Percentiles rank a stretch among this genome's conserved stretches.
Evolutionary conservation across 1,140 invertebrate species (phyloP).

Genomic region (Pseudomyrmex sp.): DNA sequence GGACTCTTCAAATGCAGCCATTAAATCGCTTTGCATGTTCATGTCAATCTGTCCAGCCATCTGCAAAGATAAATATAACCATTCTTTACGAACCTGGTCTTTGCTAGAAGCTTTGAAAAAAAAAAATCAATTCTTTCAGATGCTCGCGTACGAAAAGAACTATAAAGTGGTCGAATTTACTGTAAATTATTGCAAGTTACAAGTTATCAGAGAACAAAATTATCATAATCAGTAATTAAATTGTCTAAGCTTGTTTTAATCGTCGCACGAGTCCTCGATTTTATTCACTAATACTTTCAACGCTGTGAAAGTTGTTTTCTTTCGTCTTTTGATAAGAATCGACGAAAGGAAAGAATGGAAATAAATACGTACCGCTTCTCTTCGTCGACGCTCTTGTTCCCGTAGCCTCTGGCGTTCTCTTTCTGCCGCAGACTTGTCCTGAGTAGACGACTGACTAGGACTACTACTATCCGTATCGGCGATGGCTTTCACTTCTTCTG

Average conservation of each 20-base stretch:
- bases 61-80: conserved; percentile 88
- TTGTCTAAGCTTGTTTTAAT: not conserved
- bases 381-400: conserved; percentile 95
- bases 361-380: conserved; percentile 93
- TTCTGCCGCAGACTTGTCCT: conserved; percentile 90
- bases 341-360: not conserved
- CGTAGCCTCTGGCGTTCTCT: conserved; percentile 92
- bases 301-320: not conserved
- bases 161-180: conserved; percentile 18
- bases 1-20: conserved; percentile 98
- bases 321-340: not conserved
- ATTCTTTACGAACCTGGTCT: conserved; percentile 72
- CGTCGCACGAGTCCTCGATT: not conserved
- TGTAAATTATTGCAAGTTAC: conserved; percentile 8
- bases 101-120: not conserved
- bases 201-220: not conserved
- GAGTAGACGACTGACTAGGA: conserved; percentile 86
- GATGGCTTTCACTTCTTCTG: conserved; percentile 86
- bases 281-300: not conserved
- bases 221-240: not conserved
- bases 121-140: not conserved
- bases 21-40: conserved; percentile 99
- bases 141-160: not conserved
- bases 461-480: conserved; percentile 86
- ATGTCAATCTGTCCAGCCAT: conserved; percentile 98